A percentile compares a stretch with the other conserved stretches of the same genome.
phyloP scores from a whole-genome alignment of 2,113 vertebrate genomes.

The Lepus europaeus region DNA sequence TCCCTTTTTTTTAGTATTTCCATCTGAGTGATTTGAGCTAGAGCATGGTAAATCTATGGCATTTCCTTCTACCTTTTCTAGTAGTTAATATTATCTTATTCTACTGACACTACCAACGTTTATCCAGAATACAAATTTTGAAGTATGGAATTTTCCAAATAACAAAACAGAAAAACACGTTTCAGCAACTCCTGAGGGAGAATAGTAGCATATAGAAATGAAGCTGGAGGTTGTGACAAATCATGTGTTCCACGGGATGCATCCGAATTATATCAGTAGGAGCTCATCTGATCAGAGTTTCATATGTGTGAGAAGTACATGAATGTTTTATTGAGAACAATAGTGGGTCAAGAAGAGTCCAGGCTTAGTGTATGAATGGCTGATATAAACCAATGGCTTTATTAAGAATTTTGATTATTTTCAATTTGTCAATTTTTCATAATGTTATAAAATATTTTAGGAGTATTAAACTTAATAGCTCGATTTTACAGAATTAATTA shows the following conservation, averaged over 20 bases:
- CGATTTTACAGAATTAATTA: background rate
- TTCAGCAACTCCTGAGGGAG: background rate
- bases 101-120: background rate
- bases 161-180: background rate
- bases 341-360: background rate
- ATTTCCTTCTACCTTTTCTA: conserved; percentile 40
- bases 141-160: conserved; percentile 1
- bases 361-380: background rate
- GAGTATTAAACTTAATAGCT: background rate
- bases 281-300: background rate
- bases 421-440: background rate
- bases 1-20: background rate
- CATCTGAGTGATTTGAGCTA: background rate
- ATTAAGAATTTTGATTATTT: background rate
- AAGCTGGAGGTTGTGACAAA: background rate
- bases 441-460: background rate
- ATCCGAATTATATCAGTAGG: background rate
- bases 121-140: conserved; percentile 30
- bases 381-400: background rate
- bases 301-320: background rate
- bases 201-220: background rate
- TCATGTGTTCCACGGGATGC: conserved; percentile 2
- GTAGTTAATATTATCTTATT: conserved; percentile 12
- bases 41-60: background rate
- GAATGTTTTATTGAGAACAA: background rate